Conservation (phyloP, 2,113 vertebrate genomes). For the Geothlypis trichas region DNA sequence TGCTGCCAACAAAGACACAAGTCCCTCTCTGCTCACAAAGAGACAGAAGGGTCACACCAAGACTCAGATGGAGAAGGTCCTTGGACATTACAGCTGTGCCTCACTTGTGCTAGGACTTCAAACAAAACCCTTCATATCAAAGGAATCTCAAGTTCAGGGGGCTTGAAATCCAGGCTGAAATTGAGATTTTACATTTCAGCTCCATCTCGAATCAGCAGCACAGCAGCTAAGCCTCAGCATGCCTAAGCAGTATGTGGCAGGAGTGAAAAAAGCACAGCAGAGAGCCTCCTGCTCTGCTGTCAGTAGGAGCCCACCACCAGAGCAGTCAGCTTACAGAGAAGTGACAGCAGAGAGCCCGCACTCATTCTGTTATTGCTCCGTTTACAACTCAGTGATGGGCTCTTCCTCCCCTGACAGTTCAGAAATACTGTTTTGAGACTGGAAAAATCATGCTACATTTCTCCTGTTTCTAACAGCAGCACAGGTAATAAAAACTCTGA, state of each 20-base stretch:
- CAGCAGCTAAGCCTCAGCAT: not conserved
- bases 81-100: not conserved
- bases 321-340: not conserved
- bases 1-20: not conserved
- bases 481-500: constrained; percentile 13
- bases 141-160: not conserved
- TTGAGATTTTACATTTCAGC: not conserved
- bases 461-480: not conserved
- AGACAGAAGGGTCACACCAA: not conserved
- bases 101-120: not conserved
- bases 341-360: not conserved
- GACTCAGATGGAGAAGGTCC: not conserved
- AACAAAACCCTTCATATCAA: not conserved
- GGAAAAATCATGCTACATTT: not conserved
- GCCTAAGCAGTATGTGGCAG: not conserved
- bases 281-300: not conserved
- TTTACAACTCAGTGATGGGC: not conserved
- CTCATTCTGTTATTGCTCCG: not conserved
- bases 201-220: not conserved
- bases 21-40: not conserved
- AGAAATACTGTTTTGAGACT: not conserved
- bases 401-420: not conserved
- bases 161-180: not conserved
- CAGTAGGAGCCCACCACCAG: not conserved
- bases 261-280: not conserved